Base-by-base conservation (phyloP, 1,140 invertebrate genomes). In the Carposina sasakii region DNA sequence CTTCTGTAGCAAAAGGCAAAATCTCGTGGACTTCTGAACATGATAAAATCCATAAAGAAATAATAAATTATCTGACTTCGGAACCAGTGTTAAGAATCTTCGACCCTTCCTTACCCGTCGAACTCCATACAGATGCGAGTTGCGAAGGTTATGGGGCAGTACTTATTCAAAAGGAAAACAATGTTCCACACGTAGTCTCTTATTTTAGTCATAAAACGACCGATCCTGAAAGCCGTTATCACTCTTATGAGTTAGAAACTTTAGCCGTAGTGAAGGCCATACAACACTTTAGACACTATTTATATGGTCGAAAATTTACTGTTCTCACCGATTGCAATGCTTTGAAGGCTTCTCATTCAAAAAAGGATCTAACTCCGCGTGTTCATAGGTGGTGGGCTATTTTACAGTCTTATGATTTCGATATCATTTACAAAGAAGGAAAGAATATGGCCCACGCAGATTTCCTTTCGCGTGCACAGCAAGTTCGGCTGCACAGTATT, bases 171-270 rank as follows among this genome's bases (percentile, higher is more conserved):
- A 68, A 58, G 49, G 39, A 59, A 0, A 59, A 75, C 30, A 64
- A 72, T 48, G 54, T 66, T 43, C 74, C 88, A 56, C 89, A 78
- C 83, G 71, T 73, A 50, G 51, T 77, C 43, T 67, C 76, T 53
- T 64, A 62, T 48, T 68, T 62, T 71, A 78, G 63, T 71, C 86
- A 87, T 57, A 56, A 49, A 23, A 75, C 72, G 5, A 50, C 47
- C 6, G 52, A 69, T 9, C 44, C 60, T 4, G 71, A 83, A 54
- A 45, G 41, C 6, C 62, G 60, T 15, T 81, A 71, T 43, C 57
- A 57, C 8, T 75, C 65, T 13, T 81, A 74, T 50, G 70, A 81
- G 41, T 22, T 83, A 1, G 74, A 84, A 51, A 71, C 89, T 1
- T 44, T 71, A 12, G 68, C 68, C 0, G 64, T 89, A 57, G 79